Percentiles rank a stretch among this genome's conserved stretches.
Evolutionary conservation across 92 coral and sea anemone species (phyloP).

Genomic region (Actinostola sp.): DNA sequence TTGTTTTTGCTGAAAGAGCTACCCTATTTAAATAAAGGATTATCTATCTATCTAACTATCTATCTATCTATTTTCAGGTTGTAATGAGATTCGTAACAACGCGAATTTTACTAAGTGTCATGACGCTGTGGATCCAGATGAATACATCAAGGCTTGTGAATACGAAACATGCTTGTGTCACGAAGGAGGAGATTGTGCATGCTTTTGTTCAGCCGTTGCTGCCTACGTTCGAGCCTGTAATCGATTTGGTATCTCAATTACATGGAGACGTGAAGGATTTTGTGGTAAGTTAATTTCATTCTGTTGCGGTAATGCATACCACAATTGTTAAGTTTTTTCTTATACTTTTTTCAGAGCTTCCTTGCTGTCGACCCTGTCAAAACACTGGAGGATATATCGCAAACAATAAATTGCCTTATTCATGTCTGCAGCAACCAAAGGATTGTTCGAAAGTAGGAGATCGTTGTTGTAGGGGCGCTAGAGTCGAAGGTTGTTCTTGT

Average conservation of each 20-base stretch:
- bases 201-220: constrained; percentile 94
- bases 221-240: constrained; percentile 97
- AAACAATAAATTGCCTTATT: constrained; percentile 67
- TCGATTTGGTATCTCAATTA: constrained; percentile 81
- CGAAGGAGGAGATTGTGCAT: constrained; percentile 93
- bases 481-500: constrained; percentile 94
- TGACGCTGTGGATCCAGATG: constrained; percentile 84
- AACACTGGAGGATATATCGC: constrained; percentile 88
- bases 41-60: neutral
- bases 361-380: constrained; percentile 93
- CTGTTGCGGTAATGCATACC: neutral
- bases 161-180: constrained; percentile 91
- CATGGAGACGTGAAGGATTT: constrained; percentile 98
- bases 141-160: constrained; percentile 87
- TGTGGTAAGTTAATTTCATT: constrained; percentile 91
- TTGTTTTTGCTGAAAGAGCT: too few relatives aligned
- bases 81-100: constrained; percentile 80
- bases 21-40: neutral
- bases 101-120: constrained; percentile 84
- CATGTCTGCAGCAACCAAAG: constrained; percentile 67
- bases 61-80: constrained; percentile 52
- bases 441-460: constrained; percentile 65
- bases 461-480: constrained; percentile 88
- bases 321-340: neutral
- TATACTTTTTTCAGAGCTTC: constrained; percentile 64